phyloP scores from a whole-genome alignment of 1,140 invertebrate species.

The Chionoecetes opilio region DNA sequence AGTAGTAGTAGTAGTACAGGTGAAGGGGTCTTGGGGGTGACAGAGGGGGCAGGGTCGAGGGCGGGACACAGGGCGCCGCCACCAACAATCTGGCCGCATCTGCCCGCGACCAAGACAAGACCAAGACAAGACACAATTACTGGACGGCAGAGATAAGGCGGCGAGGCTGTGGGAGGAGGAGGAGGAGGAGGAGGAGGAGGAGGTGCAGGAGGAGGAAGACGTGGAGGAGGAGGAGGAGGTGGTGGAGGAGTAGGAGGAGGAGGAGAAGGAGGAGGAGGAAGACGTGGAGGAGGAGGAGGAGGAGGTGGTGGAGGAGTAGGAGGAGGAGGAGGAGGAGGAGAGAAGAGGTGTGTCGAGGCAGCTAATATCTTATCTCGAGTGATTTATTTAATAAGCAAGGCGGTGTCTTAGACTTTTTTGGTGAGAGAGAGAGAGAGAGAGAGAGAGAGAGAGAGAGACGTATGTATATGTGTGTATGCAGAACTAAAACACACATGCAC shows the following conservation, averaged over 20 bases:
- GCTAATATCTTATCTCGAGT: slow-evolving; percentile 29
- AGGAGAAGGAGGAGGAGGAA: neutral
- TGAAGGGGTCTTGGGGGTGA: too few species aligned
- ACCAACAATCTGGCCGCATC: neutral
- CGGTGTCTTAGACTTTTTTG: slow-evolving; percentile 4
- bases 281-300: neutral
- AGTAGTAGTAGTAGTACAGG: too few species aligned
- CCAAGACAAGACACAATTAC: slow-evolving; percentile 9
- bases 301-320: neutral
- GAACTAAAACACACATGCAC: too few species aligned
- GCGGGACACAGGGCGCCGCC: neutral
- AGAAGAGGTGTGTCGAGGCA: neutral
- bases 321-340: neutral
- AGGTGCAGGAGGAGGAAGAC: neutral
- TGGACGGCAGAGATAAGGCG: neutral
- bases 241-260: neutral
- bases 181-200: neutral
- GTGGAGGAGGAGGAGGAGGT: neutral
- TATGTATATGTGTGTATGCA: too few species aligned
- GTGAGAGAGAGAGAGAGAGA: slow-evolving; percentile 25
- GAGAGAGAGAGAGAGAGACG: slow-evolving; percentile 16
- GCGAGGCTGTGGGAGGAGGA: neutral
- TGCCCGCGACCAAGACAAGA: neutral
- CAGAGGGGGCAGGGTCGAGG: neutral
- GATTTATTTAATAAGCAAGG: slow-evolving; percentile 17